Percentiles rank a stretch among this genome's conserved stretches.
phyloP scores from a whole-genome alignment of 2,113 vertebrate genomes.

The Bothrops jararaca region DNA sequence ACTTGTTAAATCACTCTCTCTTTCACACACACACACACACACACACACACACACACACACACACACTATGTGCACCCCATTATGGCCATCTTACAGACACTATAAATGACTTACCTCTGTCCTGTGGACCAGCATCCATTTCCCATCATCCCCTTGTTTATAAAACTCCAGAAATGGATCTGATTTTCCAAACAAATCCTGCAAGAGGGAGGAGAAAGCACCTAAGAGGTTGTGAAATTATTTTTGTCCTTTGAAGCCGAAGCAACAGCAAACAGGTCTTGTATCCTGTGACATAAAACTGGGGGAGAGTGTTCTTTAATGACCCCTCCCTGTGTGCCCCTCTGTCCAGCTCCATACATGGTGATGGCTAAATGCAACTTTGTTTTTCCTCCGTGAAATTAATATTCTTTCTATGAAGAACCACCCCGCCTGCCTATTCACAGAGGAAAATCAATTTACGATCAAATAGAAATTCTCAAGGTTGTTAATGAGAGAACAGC shows the following conservation, averaged over 20 bases:
- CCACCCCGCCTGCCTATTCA: not conserved
- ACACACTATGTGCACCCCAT: too few relatives aligned
- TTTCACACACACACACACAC: too few relatives aligned
- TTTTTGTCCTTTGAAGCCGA: not conserved
- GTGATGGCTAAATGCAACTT: not conserved
- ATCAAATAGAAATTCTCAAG: not conserved
- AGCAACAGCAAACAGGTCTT: too few relatives aligned
- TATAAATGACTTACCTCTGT: constrained; percentile 80
- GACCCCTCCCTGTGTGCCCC: not conserved
- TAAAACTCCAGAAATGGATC: constrained; percentile 96
- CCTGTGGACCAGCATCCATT: constrained; percentile 98
- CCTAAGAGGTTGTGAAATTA: rapidly evolving
- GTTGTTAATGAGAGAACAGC: not conserved
- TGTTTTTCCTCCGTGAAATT: not conserved
- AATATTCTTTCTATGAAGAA: not conserved
- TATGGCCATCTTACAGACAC: not conserved
- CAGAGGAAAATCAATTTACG: not conserved
- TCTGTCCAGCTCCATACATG: not conserved
- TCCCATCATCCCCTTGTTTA: constrained; percentile 90
- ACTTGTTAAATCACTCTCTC: too few relatives aligned
- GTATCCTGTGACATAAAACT: not conserved
- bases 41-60: too few relatives aligned
- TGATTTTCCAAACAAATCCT: constrained; percentile 98
- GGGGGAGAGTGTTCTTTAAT: not conserved
- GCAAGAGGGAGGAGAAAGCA: not conserved